phyloP scores from a whole-genome alignment of 2,888 invertebrate genomes.

The Molanna angustata region DNA sequence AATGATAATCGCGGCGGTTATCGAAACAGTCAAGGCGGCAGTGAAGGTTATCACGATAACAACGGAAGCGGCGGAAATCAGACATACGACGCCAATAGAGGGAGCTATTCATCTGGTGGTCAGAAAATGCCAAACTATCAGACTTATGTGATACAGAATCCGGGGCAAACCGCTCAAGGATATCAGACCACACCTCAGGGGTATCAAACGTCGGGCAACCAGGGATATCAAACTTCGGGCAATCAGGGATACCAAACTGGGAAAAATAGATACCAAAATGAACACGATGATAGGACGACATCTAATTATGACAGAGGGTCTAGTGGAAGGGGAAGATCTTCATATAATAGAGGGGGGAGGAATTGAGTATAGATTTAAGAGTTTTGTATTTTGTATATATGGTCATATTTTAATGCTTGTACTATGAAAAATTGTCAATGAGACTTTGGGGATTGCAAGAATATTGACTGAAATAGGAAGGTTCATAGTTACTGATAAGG shows the following conservation, averaged over 20 bases:
- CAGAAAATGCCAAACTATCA: neutral
- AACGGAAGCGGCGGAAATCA: neutral
- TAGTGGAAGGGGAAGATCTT: slow-evolving; percentile 23
- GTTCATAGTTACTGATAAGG: too few species aligned
- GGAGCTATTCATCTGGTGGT: neutral
- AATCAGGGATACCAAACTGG: slow-evolving; percentile 21
- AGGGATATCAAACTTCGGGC: slow-evolving; percentile 23
- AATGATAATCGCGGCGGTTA: slow-evolving; percentile 19
- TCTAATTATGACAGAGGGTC: slow-evolving; percentile 33
- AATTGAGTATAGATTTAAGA: too few species aligned
- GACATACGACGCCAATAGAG: neutral
- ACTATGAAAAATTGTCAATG: too few species aligned
- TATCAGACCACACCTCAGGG: slow-evolving; percentile 35
- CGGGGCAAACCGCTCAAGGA: slow-evolving; percentile 23
- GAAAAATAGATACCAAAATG: slow-evolving; percentile 42
- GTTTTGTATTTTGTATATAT: too few species aligned
- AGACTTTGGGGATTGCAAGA: too few species aligned
- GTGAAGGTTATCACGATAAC: neutral
- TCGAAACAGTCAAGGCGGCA: slow-evolving; percentile 14
- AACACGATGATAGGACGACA: slow-evolving; percentile 44
- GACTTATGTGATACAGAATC: slow-evolving; percentile 14
- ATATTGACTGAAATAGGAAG: too few species aligned
- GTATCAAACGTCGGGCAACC: slow-evolving; percentile 11
- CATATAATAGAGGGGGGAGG: slow-evolving; percentile 36
- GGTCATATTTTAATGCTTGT: too few species aligned